Conservation (phyloP, 2,113 vertebrate species). For the Calyptomena viridis region DNA sequence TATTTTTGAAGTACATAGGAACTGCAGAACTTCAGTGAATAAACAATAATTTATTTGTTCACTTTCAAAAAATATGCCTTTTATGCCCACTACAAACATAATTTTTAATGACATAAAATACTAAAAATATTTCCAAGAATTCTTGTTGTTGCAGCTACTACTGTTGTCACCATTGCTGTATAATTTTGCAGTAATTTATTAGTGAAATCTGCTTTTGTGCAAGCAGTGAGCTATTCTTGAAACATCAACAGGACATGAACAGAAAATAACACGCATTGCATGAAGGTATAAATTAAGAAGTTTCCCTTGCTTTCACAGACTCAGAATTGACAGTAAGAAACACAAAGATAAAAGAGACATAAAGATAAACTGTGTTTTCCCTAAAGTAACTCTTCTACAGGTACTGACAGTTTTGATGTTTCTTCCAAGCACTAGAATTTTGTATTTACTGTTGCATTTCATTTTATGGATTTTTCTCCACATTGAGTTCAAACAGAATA, state of each 20-base stretch:
- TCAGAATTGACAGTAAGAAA: neutral
- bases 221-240: neutral
- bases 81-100: neutral
- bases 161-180: neutral
- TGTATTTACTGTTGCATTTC: conserved; percentile 36
- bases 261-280: neutral
- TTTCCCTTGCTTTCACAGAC: neutral
- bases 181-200: neutral
- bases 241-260: neutral
- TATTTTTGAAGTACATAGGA: neutral
- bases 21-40: neutral
- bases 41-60: neutral
- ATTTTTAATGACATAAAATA: neutral
- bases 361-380: neutral
- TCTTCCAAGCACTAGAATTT: neutral
- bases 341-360: neutral
- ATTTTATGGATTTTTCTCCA: conserved; percentile 36
- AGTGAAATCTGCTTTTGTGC: neutral
- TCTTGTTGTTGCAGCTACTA: neutral
- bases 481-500: neutral
- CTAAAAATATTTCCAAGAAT: neutral
- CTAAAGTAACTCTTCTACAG: neutral
- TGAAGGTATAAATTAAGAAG: neutral
- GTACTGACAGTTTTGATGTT: neutral
- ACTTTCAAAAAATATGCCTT: neutral